Evolutionary conservation across 2,797 vertebrate species (phyloP), one percentile per base, ranked within the genome.

Genomic region (Phylloscopus collybita): DNA sequence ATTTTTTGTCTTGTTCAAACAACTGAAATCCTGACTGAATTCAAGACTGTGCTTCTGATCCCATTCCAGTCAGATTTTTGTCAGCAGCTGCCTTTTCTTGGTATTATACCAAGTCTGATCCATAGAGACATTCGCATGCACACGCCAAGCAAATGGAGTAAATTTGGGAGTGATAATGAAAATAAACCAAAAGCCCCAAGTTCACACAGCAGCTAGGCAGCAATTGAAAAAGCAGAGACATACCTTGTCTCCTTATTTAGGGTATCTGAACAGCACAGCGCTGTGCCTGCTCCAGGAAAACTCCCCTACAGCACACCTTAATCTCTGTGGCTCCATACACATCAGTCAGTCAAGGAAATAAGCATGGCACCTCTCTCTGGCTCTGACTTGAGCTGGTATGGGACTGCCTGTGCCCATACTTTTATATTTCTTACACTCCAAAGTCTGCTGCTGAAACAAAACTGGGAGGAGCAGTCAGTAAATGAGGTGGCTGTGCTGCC

Each of bases 91-190:
- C 20, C 11, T 73, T 69, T 76, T 34, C 26, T 86, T 65, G 34
- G 2, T 65, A 3, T n/a, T 75, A 23, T 5, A 45, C 7, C 42
- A 78, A 34, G 26, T 57, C 29, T 83, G 12, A 9, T 78, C 40
- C 10, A 5, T 4, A 54, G 60, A 76, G n/a, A 34, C 0, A 0
- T 71, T 86, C 34, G 17, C 8, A 6, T 10, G 22, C 19, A 32
- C 42, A 13, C 11, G 12, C 71, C 82, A 50, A 66, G 47, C 64
- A 57, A 83, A 45, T 23, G 19, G 54, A 36, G 36, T 83, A 7
- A 62, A 62, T 65, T 34, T 76, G 50, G n/a, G 34, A 80, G 16
- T 1, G 30, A 50, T n/a, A 42, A 23, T 36, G 65, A 36, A 73
- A 86, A 80, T 53, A 44, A 76, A 32, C 26, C 42, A 45, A 49